A percentile compares a stretch with the other conserved stretches of the same genome.
phyloP scores from a whole-genome alignment of 2,113 vertebrate species.

The Clarias magur region DNA sequence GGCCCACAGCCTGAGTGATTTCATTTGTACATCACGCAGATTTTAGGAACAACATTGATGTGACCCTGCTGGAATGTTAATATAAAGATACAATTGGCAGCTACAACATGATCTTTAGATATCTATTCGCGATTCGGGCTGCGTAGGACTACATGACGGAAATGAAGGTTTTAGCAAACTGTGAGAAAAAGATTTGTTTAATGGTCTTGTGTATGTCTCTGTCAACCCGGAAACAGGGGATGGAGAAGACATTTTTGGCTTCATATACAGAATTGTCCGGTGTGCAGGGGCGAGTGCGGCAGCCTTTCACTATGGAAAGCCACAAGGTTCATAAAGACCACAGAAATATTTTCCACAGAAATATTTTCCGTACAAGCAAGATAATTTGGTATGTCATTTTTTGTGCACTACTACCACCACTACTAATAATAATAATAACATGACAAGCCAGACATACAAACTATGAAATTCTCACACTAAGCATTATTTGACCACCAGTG shows the following conservation, averaged over 20 bases:
- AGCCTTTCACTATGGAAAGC: slow-evolving; percentile 1
- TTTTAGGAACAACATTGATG: background rate
- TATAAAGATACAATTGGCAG: background rate
- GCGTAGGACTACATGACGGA: background rate
- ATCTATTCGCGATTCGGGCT: background rate
- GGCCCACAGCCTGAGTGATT: background rate
- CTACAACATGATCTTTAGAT: background rate
- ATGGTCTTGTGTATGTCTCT: background rate
- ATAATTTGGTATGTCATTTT: too few species aligned
- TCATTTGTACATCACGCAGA: background rate
- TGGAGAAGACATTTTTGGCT: slow-evolving; percentile 4
- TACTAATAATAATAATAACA: too few species aligned
- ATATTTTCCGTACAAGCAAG: background rate
- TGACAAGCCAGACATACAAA: too few species aligned
- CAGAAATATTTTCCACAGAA: background rate
- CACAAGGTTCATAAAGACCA: background rate
- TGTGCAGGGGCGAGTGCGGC: slow-evolving; percentile 10
- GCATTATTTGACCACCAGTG: background rate
- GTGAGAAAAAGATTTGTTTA: background rate
- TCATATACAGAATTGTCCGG: background rate
- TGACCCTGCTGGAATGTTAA: background rate
- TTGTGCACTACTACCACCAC: too few species aligned
- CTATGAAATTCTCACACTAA: background rate
- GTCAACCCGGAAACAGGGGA: background rate
- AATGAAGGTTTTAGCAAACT: background rate